Conservation (phyloP, 2,797 vertebrate species). For the Eremophila alpestris region DNA sequence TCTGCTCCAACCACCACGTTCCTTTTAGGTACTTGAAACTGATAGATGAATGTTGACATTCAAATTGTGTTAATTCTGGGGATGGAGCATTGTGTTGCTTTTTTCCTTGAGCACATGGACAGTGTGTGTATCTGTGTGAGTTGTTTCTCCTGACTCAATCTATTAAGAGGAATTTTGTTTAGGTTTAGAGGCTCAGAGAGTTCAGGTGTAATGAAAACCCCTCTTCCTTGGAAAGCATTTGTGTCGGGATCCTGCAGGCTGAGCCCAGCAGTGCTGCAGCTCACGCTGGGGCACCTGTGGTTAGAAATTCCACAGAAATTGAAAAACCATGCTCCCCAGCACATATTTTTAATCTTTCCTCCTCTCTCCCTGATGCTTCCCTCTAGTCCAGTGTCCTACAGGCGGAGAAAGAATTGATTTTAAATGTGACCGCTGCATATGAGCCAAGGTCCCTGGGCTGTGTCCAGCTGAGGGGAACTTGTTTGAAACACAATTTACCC, state of each 20-base stretch:
- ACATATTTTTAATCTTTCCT: not conserved
- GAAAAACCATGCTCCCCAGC: not conserved
- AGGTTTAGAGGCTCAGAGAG: not conserved
- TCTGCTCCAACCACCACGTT: not conserved
- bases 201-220: not conserved
- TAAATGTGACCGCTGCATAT: not conserved
- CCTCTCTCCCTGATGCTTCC: not conserved
- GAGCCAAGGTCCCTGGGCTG: slow-evolving; percentile 22
- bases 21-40: not conserved
- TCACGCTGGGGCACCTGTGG: not conserved
- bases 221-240: not conserved
- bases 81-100: fast-evolving
- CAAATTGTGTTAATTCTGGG: not conserved
- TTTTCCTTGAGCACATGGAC: not conserved
- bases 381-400: not conserved
- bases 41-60: slow-evolving; percentile 20
- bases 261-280: slow-evolving; percentile 33
- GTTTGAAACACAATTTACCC: not conserved
- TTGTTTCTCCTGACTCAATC: not conserved
- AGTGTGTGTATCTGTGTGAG: not conserved
- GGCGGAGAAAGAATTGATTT: slow-evolving; percentile 7
- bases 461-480: not conserved
- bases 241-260: not conserved
- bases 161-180: not conserved
- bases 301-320: not conserved